Evolutionary conservation across 2,797 vertebrate genomes (phyloP).

Genomic region (Urophycis tenuis): DNA sequence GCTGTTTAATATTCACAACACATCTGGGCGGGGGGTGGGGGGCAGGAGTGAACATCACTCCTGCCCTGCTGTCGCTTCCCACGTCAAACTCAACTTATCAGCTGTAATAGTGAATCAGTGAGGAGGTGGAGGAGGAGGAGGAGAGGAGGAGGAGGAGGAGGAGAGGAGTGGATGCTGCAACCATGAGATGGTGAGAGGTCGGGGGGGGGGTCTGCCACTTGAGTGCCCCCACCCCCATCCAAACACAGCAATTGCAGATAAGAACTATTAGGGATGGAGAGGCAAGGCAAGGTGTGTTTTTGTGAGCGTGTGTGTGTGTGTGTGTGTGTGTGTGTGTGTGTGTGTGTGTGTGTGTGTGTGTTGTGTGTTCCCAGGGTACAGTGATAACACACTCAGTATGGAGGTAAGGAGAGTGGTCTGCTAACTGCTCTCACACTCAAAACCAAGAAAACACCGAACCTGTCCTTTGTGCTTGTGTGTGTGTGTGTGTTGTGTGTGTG

Average conservation of each 20-base stretch:
- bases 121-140: no score
- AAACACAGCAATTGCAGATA: neutral
- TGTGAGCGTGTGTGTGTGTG: neutral
- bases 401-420: neutral
- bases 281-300: neutral
- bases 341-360: neutral
- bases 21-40: neutral
- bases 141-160: neutral
- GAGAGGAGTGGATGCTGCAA: neutral
- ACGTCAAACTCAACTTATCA: neutral
- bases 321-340: neutral
- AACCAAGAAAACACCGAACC: constrained; percentile 41
- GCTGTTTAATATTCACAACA: constrained; percentile 43
- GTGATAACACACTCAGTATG: neutral
- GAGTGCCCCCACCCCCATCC: neutral
- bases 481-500: neutral
- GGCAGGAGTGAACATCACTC: neutral
- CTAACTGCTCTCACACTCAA: constrained; percentile 8
- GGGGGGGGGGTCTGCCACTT: neutral
- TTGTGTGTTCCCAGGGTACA: neutral
- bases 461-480: constrained; percentile 14
- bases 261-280: neutral
- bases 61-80: neutral
- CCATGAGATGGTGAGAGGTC: neutral
- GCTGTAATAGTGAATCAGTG: neutral